phyloP scores from a whole-genome alignment of 2,113 vertebrate species.

The Equus quagga region DNA sequence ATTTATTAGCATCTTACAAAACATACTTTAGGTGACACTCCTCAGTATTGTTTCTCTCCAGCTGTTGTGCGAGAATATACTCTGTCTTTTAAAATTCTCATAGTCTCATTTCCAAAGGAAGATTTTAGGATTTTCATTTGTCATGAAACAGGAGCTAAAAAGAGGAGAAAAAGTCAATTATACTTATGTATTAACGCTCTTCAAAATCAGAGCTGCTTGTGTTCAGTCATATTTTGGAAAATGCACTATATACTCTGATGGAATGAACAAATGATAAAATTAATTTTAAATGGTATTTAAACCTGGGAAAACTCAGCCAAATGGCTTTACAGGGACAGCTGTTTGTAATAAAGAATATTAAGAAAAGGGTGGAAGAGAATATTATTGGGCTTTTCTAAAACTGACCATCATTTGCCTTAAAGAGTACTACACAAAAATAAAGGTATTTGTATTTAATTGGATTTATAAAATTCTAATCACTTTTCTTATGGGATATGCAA shows the following conservation, averaged over 20 bases:
- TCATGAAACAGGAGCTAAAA: neutral
- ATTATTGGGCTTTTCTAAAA: neutral
- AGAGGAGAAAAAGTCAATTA: neutral
- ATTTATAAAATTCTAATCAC: neutral
- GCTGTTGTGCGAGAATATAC: neutral
- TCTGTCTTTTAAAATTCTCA: neutral
- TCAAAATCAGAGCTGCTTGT: neutral
- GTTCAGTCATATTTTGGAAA: conserved; percentile 2
- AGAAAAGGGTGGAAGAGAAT: neutral
- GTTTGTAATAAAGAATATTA: conserved; percentile 1
- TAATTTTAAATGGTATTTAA: conserved; percentile 36
- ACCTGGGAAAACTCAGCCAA: neutral
- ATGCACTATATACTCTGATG: neutral
- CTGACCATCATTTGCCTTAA: neutral
- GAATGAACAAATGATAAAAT: conserved; percentile 25
- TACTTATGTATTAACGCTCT: neutral
- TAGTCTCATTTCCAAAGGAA: neutral
- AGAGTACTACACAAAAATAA: neutral
- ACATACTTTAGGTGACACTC: neutral
- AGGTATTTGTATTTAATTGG: neutral
- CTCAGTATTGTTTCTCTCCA: neutral
- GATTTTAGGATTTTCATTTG: neutral
- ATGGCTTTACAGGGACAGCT: neutral
- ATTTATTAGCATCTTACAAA: neutral
- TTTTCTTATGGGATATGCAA: conserved; percentile 4